Evolutionary conservation across 2,113 vertebrate genomes (phyloP), one percentile per base, ranked within the genome.

Genomic region (Melanotaenia duboulayi): DNA sequence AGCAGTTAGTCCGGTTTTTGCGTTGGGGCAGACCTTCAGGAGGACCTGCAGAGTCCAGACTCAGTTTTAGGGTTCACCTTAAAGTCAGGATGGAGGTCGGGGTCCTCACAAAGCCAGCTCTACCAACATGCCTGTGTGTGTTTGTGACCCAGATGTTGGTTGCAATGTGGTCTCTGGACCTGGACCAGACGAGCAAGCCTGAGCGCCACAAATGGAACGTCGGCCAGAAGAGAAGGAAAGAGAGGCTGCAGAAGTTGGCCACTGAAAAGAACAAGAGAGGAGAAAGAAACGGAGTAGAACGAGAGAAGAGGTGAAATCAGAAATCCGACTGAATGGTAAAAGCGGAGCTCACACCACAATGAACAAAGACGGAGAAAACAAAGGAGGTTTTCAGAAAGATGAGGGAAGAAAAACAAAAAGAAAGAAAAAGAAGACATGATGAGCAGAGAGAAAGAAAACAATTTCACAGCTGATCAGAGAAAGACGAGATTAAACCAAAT

Each of bases 121-220:
- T 19, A 12, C 42, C 23, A 22, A 16, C 20, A 3, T 1, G 44
- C 16, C 0, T 48, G 22, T 51, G 73, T 40, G 77, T 78, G 51
- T 51, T 28, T 50, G 51, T 71, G 74, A 76, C 77, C 77, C 52
- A 77, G 23, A 70, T 69, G 69, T 67, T 16, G 59, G 76, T 82
- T 72, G 63, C 16, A 0, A 51, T 76, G 68, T n/a, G 80, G 74
- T 68, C 35, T 68, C 65, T 86, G 84, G 80, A 67, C 57, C 64
- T 22, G 7, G 46, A 70, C 48, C 19, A 51, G 35, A 28, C 37
- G 39, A 66, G 51, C 44, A 44, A 65, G 55, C 55, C 44, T 76
- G 56, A 17, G 48, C 52, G 68, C 75, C 83, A 59, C 76, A 71
- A 65, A 46, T 32, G 14, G 28, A 11, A 17, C 54, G 49, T 46